These are phyloP conservation scores for Belonocnema kinseyi DNA, from an alignment of 1,140 invertebrate genomes.

Conservation along the genomic window DNA sequence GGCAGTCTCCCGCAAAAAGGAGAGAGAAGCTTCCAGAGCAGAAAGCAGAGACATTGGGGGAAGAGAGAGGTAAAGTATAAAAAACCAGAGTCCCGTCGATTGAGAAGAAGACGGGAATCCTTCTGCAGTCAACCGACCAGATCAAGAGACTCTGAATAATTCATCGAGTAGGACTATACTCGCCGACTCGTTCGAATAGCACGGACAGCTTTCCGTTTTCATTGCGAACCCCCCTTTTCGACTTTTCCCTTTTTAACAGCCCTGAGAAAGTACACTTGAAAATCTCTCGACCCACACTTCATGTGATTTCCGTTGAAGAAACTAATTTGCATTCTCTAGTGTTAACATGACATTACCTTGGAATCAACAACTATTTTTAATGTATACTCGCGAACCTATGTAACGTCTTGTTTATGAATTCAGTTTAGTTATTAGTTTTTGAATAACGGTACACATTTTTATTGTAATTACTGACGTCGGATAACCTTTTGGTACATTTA, in stretches of 20 bases:
- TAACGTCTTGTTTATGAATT: no score
- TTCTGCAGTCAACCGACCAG: slow-evolving; percentile 54
- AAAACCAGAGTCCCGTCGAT: slow-evolving; percentile 57
- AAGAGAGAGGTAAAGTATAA: slow-evolving; percentile 36
- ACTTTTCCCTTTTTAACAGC: slow-evolving; percentile 17
- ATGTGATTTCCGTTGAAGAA: neutral
- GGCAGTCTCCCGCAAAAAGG: slow-evolving; percentile 52
- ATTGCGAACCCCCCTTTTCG: slow-evolving; percentile 24
- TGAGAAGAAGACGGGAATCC: slow-evolving; percentile 57
- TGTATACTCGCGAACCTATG: no score
- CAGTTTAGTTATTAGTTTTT: no score
- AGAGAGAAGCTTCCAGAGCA: slow-evolving; percentile 36
- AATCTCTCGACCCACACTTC: slow-evolving; percentile 6
- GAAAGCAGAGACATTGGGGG: slow-evolving; percentile 3
- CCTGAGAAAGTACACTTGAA: neutral
- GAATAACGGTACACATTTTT: no score
- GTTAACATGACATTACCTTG: no score
- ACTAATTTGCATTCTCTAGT: no score
- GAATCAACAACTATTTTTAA: no score
- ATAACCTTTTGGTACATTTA: no score
- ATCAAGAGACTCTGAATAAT: slow-evolving; percentile 66
- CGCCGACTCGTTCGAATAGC: slow-evolving; percentile 39
- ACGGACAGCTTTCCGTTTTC: slow-evolving; percentile 50
- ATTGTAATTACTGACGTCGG: no score
- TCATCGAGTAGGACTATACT: slow-evolving; percentile 55